Base-by-base conservation (phyloP, 35 echinoderm and acorn worm species). In the Heliocidaris erythrogramma region DNA sequence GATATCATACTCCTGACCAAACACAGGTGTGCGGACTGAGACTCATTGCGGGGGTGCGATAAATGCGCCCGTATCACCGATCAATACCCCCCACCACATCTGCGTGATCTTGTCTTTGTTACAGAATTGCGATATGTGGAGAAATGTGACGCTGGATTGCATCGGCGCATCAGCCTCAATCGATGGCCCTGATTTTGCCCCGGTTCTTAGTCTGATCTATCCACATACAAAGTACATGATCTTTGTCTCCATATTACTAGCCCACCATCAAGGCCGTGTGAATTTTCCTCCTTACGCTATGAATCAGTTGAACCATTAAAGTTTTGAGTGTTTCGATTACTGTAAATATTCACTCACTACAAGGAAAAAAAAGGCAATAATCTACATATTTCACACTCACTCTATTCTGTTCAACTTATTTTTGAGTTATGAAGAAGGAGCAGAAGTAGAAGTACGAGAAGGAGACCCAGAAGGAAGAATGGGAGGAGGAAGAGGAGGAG, bases 61-160 rank as follows among this genome's bases (percentile, higher is more conserved):
- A 78, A 78, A 78, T 78, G 65, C 65, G 18, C 65, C 14, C 14
- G 65, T 78, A 78, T 78, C 65, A 21, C 27, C 65, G 65, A 78
- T 78, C 65, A 78, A 78, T 78, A 78, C 65, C 65, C 61, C 65
- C 65, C 65, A 78, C 21, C 65, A 18, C 65, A 78, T 78, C 65
- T 78, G 65, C 65, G 65, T 78, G 65, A 78, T 78, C 65, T 78
- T 78, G 65, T 78, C 65, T 78, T 78, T 78, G 65, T 78, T 24
- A 78, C 65, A 21, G 5, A n/a, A n/a, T 78, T 6, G 65, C 65
- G 27, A 78, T 78, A 24, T 78, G 65, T 78, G 65, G 5, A 27
- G 65, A 78, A 78, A 7, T 27, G 65, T 78, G 65, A 78, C 21
- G 65, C 18, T 78, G 65, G 65, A n/a, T 42, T 78, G 65, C 65